Evolutionary conservation across 1,140 invertebrate species (phyloP).

Genomic region (Caenorhabditis briggsae): DNA sequence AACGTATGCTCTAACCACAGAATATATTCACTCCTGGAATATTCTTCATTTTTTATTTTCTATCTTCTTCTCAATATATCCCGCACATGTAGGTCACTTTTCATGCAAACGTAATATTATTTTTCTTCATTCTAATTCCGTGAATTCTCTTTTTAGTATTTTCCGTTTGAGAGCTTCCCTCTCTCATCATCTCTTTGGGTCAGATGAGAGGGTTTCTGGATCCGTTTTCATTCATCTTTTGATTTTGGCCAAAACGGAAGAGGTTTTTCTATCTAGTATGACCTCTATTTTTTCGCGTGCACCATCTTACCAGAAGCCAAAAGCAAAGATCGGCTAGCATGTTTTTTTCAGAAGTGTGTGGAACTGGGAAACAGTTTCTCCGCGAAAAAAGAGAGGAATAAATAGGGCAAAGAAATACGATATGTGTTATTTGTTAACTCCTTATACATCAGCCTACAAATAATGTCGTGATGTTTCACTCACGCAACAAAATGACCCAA

Average conservation of each 20-base stretch:
- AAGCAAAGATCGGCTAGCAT: not conserved
- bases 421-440: constrained; percentile 18
- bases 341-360: too few species aligned
- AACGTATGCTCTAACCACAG: not conserved
- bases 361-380: not conserved
- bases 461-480: constrained; percentile 38
- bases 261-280: not conserved
- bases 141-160: constrained; percentile 20
- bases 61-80: not conserved
- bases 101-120: not conserved
- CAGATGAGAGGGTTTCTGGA: not conserved
- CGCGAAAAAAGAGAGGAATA: too few species aligned
- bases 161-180: not conserved
- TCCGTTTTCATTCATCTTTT: not conserved
- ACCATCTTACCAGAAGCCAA: not conserved
- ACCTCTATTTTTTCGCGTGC: not conserved
- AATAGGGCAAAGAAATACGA: constrained; percentile 6
- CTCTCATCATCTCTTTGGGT: not conserved
- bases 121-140: constrained; percentile 1
- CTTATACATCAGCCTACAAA: constrained; percentile 30
- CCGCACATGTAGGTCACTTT: not conserved
- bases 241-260: not conserved
- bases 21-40: constrained; percentile 9
- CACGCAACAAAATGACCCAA: not conserved
- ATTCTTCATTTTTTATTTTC: not conserved